These are phyloP conservation scores for Rhyacichthys aspro DNA, from an alignment of 2,797 vertebrate species.

Conservation along the genomic window DNA sequence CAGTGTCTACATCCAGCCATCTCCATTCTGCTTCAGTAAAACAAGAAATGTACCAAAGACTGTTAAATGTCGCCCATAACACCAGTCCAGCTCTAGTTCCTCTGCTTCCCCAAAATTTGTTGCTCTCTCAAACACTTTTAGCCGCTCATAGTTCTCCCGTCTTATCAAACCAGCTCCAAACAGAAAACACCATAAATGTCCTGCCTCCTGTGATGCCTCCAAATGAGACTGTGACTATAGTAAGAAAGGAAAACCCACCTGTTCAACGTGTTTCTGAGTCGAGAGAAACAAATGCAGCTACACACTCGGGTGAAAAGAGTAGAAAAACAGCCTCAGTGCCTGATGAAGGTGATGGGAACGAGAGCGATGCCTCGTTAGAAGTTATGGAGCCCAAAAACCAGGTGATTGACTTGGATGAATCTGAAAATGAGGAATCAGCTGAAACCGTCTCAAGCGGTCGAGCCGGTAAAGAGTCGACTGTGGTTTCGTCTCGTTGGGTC, in stretches of 20 bases:
- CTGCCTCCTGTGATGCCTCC: not conserved
- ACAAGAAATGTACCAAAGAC: slow-evolving; percentile 5
- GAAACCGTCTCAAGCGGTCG: slow-evolving; percentile 14
- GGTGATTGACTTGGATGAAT: slow-evolving; percentile 85
- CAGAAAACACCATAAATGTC: slow-evolving; percentile 17
- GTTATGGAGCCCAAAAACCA: slow-evolving; percentile 78
- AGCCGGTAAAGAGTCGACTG: not conserved
- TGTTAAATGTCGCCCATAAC: not conserved
- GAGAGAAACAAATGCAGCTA: not conserved
- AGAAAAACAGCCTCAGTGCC: slow-evolving; percentile 66
- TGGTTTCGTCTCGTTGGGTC: slow-evolving; percentile 5
- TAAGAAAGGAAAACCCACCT: not conserved
- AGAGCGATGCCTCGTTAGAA: slow-evolving; percentile 84
- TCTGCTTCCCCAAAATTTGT: not conserved
- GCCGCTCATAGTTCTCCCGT: slow-evolving; percentile 16
- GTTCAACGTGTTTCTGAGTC: not conserved
- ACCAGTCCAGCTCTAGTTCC: slow-evolving; percentile 46
- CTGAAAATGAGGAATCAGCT: slow-evolving; percentile 71
- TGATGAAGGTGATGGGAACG: slow-evolving; percentile 52
- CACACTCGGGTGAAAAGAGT: not conserved
- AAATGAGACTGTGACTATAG: not conserved
- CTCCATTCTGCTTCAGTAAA: slow-evolving; percentile 15
- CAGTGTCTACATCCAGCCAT: not conserved
- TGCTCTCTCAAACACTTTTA: slow-evolving; percentile 65
- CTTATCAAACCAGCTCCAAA: not conserved